These are phyloP conservation scores for Lathamus discolor DNA, from an alignment of 2,113 vertebrate genomes.

Conservation along the genomic window DNA sequence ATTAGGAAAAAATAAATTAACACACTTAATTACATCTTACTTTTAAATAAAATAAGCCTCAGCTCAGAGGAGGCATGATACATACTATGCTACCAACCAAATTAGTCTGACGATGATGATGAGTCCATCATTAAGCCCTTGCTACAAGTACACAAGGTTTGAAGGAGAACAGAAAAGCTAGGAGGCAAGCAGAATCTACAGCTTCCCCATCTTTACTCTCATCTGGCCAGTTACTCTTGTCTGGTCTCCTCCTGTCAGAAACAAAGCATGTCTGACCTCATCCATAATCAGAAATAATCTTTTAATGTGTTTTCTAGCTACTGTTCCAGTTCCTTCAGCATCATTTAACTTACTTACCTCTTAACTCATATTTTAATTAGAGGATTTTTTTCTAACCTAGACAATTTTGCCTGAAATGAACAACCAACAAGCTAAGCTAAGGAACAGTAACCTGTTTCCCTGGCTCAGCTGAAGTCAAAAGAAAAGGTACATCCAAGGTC, in stretches of 20 bases:
- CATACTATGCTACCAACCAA: background rate
- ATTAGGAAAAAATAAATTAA: slow-evolving; percentile 28
- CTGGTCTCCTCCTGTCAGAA: background rate
- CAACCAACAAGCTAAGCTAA: background rate
- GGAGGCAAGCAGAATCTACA: background rate
- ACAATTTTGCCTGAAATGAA: slow-evolving; percentile 13
- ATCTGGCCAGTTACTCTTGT: background rate
- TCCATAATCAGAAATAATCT: slow-evolving; percentile 34
- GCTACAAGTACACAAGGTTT: background rate
- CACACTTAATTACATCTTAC: background rate
- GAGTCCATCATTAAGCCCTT: background rate
- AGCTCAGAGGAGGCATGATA: background rate
- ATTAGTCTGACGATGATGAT: background rate
- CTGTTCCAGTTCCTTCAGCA: slow-evolving; percentile 36
- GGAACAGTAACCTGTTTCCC: background rate
- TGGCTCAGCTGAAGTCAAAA: background rate
- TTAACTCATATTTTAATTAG: slow-evolving; percentile 49
- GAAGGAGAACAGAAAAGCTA: slow-evolving; percentile 13
- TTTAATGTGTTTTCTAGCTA: slow-evolving; percentile 43
- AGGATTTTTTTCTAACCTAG: slow-evolving; percentile 5
- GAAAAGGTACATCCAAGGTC: background rate
- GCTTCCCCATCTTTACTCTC: background rate
- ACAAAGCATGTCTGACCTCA: slow-evolving; percentile 51
- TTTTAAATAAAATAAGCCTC: slow-evolving; percentile 6
- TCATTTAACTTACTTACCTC: background rate